Conservation (phyloP, 2,797 vertebrate genomes). For the Lindbergichthys nudifrons region DNA sequence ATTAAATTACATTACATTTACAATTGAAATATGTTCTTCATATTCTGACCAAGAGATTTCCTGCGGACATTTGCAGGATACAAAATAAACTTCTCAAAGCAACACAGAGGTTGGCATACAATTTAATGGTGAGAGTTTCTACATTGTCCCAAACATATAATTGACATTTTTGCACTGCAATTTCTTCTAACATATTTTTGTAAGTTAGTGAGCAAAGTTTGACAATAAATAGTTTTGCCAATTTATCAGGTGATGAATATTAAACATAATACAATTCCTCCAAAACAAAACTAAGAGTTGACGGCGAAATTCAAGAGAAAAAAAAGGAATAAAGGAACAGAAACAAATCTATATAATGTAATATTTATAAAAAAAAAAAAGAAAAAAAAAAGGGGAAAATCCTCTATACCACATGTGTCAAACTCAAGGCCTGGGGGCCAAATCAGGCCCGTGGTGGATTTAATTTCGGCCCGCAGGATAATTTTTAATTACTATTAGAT, state of each 20-base stretch:
- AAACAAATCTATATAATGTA: not conserved
- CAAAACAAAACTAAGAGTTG: no score
- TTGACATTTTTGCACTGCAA: not conserved
- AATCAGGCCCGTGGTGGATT: no score
- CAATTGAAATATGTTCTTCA: no score
- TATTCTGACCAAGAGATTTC: not conserved
- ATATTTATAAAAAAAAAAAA: no score
- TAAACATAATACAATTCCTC: not conserved
- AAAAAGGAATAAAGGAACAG: not conserved
- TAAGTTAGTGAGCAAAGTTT: not conserved
- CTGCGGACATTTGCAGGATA: not conserved
- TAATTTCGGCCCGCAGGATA: no score
- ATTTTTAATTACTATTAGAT: no score
- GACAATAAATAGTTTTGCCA: not conserved
- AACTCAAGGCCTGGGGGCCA: no score
- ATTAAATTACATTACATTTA: no score
- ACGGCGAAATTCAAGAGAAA: no score
- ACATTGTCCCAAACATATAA: not conserved
- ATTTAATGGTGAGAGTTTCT: not conserved
- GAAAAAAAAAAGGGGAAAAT: not conserved
- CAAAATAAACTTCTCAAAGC: not conserved
- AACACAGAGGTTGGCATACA: not conserved
- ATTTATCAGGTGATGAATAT: not conserved
- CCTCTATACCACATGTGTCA: no score
- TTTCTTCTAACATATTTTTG: not conserved